Evolutionary conservation across 92 coral and sea anemone genomes (phyloP), one percentile per base, ranked within the genome.

Genomic region (Pocillopora meandrina): DNA sequence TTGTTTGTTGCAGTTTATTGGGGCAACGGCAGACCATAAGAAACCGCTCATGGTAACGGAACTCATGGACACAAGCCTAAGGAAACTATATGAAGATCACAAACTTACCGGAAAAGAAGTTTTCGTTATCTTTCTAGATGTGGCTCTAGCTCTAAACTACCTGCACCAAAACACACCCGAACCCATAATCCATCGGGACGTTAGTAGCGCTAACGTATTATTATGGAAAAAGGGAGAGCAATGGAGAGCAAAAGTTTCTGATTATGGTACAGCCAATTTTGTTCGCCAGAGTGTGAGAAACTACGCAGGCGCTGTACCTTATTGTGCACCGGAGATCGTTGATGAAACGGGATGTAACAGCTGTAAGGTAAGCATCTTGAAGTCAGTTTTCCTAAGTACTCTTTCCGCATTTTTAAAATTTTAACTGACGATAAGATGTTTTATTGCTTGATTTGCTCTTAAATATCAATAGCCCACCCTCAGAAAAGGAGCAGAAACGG

Each of bases 231-330:
- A 87, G 33, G 89, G 86, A 56, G 87, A 86, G 52, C 72, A 62
- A 12, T 94, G 95, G 93, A 78, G 90, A 59, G 95, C 85, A 2
- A 94, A 92, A 86, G 87, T 94, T 56, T 94, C 98, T 15, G 98
- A 94, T 72, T 94, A 94, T 67, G 95, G 98, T 67, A 89, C 98
- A 11, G 98, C 95, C 9, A 94, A 94, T 67, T 86, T 94, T 76
- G 79, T 94, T 81, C 92, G 85, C 9, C 87, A 90, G 68, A 66
- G 77, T 75, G 89, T 49, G 85, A 92, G 89, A 2, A 72, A 36
- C 10, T 72, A 79, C 74, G 92, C 98, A 35, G 98, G 98, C 14
- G 95, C 95, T 26, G 63, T 60, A 26, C 85, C 89, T 21, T 94
- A 94, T 83, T 80, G 88, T 15, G 95, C 98, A 7, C 98, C 98